Conservation (phyloP, 1,140 invertebrate genomes). For the Musca domestica region DNA sequence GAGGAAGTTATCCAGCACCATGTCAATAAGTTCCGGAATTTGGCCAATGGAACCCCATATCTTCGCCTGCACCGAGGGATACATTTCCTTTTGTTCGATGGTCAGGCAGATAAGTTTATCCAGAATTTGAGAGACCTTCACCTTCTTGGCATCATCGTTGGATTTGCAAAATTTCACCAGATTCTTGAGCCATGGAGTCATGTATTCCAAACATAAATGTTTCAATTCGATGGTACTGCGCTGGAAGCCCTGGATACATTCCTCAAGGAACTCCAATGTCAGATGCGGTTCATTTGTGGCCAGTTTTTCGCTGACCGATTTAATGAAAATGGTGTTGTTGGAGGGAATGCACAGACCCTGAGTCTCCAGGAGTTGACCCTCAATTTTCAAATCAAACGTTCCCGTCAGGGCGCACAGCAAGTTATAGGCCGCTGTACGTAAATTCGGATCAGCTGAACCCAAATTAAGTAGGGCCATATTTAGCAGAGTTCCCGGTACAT, state of each 20-base stretch:
- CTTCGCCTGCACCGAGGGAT: constrained; percentile 97
- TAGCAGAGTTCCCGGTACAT: constrained; percentile 93
- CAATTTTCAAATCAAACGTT: constrained; percentile 96
- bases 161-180: constrained; percentile 90
- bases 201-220: constrained; percentile 96
- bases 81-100: constrained; percentile 98
- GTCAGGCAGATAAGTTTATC: constrained; percentile 95
- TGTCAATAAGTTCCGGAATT: constrained; percentile 93
- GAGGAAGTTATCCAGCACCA: constrained; percentile 95
- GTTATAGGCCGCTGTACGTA: constrained; percentile 95
- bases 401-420: constrained; percentile 88
- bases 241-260: constrained; percentile 94
- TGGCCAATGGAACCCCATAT: constrained; percentile 97
- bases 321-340: constrained; percentile 98
- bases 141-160: constrained; percentile 86
- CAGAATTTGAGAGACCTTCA: constrained; percentile 90
- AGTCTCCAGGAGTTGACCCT: constrained; percentile 92
- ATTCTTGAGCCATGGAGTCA: constrained; percentile 97
- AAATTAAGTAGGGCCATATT: constrained; percentile 97
- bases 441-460: constrained; percentile 91
- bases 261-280: constrained; percentile 94
- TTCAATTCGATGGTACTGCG: constrained; percentile 94
- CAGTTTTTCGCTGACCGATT: constrained; percentile 93
- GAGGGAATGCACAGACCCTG: constrained; percentile 95
- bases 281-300: constrained; percentile 94